These are phyloP conservation scores for Vulpes ferrilata DNA, from an alignment of 2,113 vertebrate species.

Conservation along the genomic window DNA sequence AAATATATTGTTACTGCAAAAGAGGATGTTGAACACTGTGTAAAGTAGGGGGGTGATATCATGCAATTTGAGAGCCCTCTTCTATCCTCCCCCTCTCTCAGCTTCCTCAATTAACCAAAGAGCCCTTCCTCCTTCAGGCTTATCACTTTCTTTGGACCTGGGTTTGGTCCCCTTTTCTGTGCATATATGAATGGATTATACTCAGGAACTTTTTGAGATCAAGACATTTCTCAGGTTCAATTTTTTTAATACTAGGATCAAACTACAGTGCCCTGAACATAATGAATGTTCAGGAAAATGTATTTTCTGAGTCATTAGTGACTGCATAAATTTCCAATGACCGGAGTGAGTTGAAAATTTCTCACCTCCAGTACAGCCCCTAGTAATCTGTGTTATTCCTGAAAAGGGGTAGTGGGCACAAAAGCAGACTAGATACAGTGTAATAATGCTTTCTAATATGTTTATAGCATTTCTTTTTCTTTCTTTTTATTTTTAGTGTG, in stretches of 20 bases:
- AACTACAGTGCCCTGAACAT: not conserved
- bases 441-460: not conserved
- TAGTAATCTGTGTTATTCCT: not conserved
- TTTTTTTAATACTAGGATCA: not conserved
- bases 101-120: not conserved
- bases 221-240: not conserved
- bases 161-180: not conserved
- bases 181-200: not conserved
- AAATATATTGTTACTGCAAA: not conserved
- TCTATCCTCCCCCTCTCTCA: not conserved
- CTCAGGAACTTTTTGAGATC: not conserved
- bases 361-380: not conserved
- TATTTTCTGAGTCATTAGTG: not conserved
- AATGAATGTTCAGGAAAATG: not conserved
- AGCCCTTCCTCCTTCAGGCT: not conserved
- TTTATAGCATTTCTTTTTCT: not conserved
- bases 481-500: not conserved
- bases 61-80: not conserved
- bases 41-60: not conserved
- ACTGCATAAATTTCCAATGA: not conserved
- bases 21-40: not conserved
- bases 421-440: not conserved
- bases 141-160: not conserved
- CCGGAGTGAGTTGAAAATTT: not conserved
- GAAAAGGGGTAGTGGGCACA: not conserved